Conservation (phyloP, 2,797 vertebrate species). For the Champsocephalus gunnari region DNA sequence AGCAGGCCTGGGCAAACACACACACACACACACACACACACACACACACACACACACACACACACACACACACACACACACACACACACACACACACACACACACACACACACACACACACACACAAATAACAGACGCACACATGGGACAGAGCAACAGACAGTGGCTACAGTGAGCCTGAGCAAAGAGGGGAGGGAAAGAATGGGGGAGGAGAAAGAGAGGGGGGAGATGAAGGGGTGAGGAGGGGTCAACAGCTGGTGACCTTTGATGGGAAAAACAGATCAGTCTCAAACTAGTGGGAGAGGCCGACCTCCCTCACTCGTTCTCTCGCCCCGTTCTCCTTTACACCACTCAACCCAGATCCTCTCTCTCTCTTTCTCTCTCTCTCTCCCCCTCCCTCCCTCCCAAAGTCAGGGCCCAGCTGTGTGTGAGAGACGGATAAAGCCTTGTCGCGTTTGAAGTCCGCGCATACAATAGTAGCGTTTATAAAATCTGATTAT, state of each 20-base stretch:
- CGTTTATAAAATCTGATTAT: conserved; percentile 73
- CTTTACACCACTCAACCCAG: conserved; percentile 58
- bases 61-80: conserved; percentile 39
- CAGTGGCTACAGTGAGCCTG: conserved; percentile 75
- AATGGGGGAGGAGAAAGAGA: conserved; percentile 31
- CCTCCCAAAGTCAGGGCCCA: conserved; percentile 63
- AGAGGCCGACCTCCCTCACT: conserved; percentile 73
- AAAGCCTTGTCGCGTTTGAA: conserved; percentile 64
- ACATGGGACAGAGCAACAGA: conserved; percentile 67
- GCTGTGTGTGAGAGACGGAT: conserved; percentile 68
- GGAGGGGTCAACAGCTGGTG: conserved; percentile 86
- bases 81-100: conserved; percentile 7
- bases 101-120: conserved; percentile 7
- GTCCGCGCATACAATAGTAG: conserved; percentile 67
- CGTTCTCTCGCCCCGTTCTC: conserved; percentile 54
- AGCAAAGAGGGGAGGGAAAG: conserved; percentile 22
- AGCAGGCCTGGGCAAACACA: conserved; percentile 44
- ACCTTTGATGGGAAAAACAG: conserved; percentile 84
- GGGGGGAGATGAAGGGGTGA: conserved; percentile 48
- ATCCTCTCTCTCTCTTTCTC: not conserved
- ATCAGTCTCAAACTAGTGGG: conserved; percentile 77
- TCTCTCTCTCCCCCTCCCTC: conserved; percentile 17
- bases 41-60: conserved; percentile 44
- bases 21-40: conserved; percentile 30
- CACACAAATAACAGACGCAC: conserved; percentile 39